A percentile compares a stretch with the other conserved stretches of the same genome.
Evolutionary conservation across 2,888 invertebrate species (phyloP).

Genomic region (Choristoneura rosaceana): DNA sequence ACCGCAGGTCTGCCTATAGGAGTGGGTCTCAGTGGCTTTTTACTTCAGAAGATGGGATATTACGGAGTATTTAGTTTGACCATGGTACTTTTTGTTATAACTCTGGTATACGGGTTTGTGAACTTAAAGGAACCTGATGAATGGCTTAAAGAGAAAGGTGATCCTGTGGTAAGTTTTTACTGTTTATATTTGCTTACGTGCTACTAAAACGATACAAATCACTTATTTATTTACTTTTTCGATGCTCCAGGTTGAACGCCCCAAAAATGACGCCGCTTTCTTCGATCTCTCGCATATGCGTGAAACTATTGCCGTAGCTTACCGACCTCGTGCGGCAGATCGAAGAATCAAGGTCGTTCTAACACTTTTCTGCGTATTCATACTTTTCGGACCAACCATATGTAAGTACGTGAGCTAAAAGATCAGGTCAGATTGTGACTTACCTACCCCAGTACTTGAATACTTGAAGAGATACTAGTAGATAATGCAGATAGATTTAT

Average conservation of each 20-base stretch:
- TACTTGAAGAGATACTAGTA: neutral
- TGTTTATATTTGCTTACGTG: constrained; percentile 18
- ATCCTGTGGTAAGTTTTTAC: constrained; percentile 66
- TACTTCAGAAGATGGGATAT: constrained; percentile 75
- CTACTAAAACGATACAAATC: neutral
- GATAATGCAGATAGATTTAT: neutral
- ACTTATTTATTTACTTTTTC: constrained; percentile 41
- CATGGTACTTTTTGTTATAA: constrained; percentile 78
- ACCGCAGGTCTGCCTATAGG: constrained; percentile 86
- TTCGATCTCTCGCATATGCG: constrained; percentile 89
- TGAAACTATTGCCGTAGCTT: constrained; percentile 80
- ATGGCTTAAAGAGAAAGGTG: constrained; percentile 66
- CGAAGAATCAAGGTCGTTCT: constrained; percentile 73
- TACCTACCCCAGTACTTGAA: neutral
- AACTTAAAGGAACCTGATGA: constrained; percentile 88
- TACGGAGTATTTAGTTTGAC: constrained; percentile 78
- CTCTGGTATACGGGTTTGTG: constrained; percentile 89
- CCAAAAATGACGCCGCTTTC: constrained; percentile 84
- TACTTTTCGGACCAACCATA: constrained; percentile 81
- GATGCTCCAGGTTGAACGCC: constrained; percentile 66
- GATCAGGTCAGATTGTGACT: neutral
- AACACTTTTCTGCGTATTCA: constrained; percentile 79
- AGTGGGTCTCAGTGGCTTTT: constrained; percentile 81
- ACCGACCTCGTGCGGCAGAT: constrained; percentile 68
- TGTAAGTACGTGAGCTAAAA: constrained; percentile 64